Evolutionary conservation across 2,113 vertebrate species (phyloP).

Genomic region (Ceyx cyanopectus): DNA sequence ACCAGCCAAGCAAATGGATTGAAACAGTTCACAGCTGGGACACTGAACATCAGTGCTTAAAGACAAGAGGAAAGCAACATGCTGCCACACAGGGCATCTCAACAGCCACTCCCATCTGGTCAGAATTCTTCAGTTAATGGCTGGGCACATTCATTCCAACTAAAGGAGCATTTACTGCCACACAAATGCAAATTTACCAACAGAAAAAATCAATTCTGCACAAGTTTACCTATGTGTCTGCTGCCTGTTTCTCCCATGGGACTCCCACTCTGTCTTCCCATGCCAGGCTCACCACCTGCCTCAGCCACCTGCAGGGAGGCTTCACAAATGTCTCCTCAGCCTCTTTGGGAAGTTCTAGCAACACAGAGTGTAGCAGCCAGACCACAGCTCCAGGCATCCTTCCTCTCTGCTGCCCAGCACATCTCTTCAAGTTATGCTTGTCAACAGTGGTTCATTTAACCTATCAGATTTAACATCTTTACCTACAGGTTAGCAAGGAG

Average conservation of each 20-base stretch:
- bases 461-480: neutral
- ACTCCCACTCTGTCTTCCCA: rapidly evolving
- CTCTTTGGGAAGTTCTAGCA: neutral
- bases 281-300: neutral
- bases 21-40: neutral
- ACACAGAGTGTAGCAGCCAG: rapidly evolving
- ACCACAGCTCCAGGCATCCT: neutral
- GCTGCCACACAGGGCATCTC: neutral
- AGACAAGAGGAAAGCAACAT: neutral
- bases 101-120: neutral
- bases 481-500: neutral
- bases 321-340: neutral
- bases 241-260: neutral
- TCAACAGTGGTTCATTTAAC: neutral
- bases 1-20: neutral
- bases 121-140: neutral
- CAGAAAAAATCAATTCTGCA: neutral
- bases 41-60: neutral
- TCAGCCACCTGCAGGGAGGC: neutral
- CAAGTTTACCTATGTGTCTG: neutral
- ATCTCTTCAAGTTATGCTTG: neutral
- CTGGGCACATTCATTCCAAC: neutral
- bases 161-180: neutral
- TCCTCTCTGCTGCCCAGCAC: neutral
- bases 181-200: neutral